Percentiles rank a stretch among this genome's conserved stretches.
Conservation (phyloP, 1,140 invertebrate species). For the Monomorium pharaonis region DNA sequence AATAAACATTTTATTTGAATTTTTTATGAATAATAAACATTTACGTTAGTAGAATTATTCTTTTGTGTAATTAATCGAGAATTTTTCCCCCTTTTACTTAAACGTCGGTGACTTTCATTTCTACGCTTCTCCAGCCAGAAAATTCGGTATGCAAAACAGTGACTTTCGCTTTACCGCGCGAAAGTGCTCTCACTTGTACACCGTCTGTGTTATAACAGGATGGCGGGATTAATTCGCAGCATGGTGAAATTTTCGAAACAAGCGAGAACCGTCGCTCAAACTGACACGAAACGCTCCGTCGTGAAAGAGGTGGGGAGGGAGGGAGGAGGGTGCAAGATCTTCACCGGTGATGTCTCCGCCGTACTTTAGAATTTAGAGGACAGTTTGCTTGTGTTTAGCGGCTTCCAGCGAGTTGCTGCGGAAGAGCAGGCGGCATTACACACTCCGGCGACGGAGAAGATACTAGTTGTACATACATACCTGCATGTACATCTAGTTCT, state of each 20-base stretch:
- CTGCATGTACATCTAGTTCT: constrained; percentile 37
- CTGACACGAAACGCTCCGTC: constrained; percentile 25
- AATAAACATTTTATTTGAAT: background rate
- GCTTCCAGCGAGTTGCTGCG: constrained; percentile 40
- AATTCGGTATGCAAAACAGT: constrained; percentile 27
- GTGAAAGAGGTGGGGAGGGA: background rate
- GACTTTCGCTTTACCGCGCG: constrained; percentile 36
- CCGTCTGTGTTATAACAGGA: constrained; percentile 11
- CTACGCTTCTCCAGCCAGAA: background rate
- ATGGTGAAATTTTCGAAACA: constrained; percentile 54
- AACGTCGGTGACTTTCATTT: background rate
- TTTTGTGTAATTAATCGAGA: background rate
- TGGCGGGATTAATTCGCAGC: constrained; percentile 48
- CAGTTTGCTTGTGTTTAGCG: constrained; percentile 59
- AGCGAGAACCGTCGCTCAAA: constrained; percentile 45
- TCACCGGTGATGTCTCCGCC: constrained; percentile 40
- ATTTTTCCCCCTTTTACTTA: background rate
- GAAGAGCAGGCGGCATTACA: constrained; percentile 50
- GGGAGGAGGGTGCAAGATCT: constrained; percentile 16
- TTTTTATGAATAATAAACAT: background rate
- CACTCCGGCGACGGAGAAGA: constrained; percentile 34
- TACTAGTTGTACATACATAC: constrained; percentile 47
- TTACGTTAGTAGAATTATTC: background rate
- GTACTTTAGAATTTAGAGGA: constrained; percentile 47
- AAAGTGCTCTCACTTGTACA: constrained; percentile 46